Evolutionary conservation across 2,797 vertebrate species (phyloP).

Genomic region (Staurois parvus): DNA sequence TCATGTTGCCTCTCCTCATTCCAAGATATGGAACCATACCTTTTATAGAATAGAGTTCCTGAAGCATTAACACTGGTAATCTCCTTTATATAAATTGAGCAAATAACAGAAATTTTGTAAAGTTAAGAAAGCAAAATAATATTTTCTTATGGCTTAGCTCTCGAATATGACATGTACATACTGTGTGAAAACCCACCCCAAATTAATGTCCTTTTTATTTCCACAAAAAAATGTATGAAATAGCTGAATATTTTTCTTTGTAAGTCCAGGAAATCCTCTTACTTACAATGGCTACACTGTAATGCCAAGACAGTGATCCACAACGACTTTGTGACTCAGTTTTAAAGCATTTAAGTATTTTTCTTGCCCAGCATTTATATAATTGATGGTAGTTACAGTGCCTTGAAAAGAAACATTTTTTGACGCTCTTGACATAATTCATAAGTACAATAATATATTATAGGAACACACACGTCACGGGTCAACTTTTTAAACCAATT

Average conservation of each 20-base stretch:
- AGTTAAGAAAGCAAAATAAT: no score
- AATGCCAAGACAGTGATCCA: constrained; percentile 19
- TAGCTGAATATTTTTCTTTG: constrained; percentile 13
- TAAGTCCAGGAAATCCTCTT: constrained; percentile 43
- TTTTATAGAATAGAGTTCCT: not conserved
- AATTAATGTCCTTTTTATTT: no score
- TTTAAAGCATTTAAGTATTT: constrained; percentile 26
- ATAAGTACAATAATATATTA: constrained; percentile 11
- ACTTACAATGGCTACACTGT: constrained; percentile 32
- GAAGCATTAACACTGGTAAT: not conserved
- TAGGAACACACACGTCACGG: not conserved
- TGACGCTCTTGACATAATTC: not conserved
- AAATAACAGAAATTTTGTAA: no score
- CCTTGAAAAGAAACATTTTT: not conserved
- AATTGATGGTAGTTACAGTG: not conserved
- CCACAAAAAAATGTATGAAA: constrained; percentile 26
- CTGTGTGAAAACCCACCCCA: no score
- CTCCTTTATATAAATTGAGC: not conserved
- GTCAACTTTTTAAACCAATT: constrained; percentile 16
- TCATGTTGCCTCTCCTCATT: not conserved
- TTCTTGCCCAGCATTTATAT: constrained; percentile 23
- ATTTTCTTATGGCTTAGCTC: no score
- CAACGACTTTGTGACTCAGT: constrained; percentile 40
- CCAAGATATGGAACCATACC: not conserved
- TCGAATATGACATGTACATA: no score